Evolutionary conservation across 1,140 invertebrate species (phyloP), one percentile per base, ranked within the genome.

Genomic region (Aethina tumida): DNA sequence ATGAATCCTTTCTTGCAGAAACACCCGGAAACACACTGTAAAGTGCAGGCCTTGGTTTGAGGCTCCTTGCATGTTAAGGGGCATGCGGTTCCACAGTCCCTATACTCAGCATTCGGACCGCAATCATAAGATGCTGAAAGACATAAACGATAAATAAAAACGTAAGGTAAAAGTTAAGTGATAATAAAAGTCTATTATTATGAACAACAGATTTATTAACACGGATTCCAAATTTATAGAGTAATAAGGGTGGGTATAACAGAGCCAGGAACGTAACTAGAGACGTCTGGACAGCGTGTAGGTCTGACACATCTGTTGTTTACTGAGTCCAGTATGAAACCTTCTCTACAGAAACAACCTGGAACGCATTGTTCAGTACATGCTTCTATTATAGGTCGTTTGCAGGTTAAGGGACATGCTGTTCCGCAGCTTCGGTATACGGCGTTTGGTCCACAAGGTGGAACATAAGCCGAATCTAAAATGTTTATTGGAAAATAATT

Each of bases 1-100:
- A 50, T 42, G 27, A 47, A 45, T 9, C 44, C 47, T 5, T 28
- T 25, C 39, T 41, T 43, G 27, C 52, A 54, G 29, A 45, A 50
- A 33, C 53, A 55, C 30, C 43, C 53, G 13, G 15, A 16, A 6
- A 45, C 47, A 20, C 49, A 52, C 18, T 47, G 21, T 15, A 36
- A 16, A 4, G 44, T 45, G 34, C 52, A 54, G 2, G 39, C 21
- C 17, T 18, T 24, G 21, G 18, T 16, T 14, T 39, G 15, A 8
- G 29, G 37, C 21, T 44, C 22, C 2, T 13, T 12, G 28, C 45
- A 47, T 19, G 36, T 36, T 12, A 20, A 10, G 7, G 36, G 41
- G 27, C 45, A 47, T 7, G 36, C 19, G 7, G 32, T 39, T 5
- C 45, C 45, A 26, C 45, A 47, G 13, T 24, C 19, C n/a, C 18